phyloP scores from a whole-genome alignment of 2,797 vertebrate genomes.

The Phalanger gymnotis region DNA sequence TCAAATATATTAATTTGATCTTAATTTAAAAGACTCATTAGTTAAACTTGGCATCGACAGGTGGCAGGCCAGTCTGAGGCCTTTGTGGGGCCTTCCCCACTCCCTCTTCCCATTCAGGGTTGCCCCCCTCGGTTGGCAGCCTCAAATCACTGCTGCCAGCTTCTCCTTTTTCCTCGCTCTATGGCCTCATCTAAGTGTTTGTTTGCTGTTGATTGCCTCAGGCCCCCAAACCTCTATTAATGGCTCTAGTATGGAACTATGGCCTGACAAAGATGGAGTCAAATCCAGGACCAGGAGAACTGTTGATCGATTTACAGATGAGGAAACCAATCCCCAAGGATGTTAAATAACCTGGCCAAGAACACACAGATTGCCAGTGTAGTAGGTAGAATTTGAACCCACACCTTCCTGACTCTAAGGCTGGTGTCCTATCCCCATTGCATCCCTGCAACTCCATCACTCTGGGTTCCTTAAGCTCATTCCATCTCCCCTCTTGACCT shows the following conservation, averaged over 20 bases:
- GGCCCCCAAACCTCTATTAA: background rate
- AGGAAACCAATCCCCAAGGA: background rate
- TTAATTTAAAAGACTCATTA: background rate
- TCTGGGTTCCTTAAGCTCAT: background rate
- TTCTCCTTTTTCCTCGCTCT: background rate
- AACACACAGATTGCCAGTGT: background rate
- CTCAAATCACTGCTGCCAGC: background rate
- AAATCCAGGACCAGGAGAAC: background rate
- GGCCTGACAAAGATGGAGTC: background rate
- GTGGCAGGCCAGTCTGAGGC: background rate
- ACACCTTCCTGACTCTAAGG: background rate
- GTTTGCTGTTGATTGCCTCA: background rate
- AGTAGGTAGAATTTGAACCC: background rate
- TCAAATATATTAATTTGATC: background rate
- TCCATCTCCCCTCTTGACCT: background rate
- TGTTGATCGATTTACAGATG: background rate
- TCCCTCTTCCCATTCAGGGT: no score
- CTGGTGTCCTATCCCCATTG: background rate
- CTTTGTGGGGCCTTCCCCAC: fast-evolving
- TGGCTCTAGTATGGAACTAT: background rate
- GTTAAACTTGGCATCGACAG: background rate
- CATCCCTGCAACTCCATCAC: background rate
- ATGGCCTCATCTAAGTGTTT: background rate
- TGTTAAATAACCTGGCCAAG: background rate
- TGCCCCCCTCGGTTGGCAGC: fast-evolving